Evolutionary conservation across 2,113 vertebrate species (phyloP).

Genomic region (Clarias macrocephalus): DNA sequence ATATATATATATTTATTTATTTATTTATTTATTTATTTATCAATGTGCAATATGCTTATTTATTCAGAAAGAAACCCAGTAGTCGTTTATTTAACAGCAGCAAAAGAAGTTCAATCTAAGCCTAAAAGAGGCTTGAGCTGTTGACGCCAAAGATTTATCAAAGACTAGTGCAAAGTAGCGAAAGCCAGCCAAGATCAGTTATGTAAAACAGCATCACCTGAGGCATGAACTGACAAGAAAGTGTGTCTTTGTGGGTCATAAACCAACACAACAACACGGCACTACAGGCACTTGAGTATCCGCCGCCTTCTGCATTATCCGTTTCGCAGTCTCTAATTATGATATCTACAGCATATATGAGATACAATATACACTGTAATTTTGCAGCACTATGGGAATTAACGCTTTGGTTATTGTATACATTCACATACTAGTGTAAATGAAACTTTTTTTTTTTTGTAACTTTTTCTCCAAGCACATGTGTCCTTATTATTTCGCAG

Average conservation of each 20-base stretch:
- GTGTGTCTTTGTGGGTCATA: not conserved
- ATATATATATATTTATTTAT: no score
- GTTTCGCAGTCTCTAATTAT: not conserved
- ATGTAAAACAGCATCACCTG: not conserved
- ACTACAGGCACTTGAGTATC: not conserved
- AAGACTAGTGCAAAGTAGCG: not conserved
- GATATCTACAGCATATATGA: no score
- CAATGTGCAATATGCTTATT: not conserved
- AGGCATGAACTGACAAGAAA: not conserved
- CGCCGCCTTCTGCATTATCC: not conserved
- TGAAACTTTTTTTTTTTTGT: not conserved
- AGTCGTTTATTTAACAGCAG: not conserved
- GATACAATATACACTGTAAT: not conserved
- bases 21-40: not conserved
- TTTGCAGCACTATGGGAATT: not conserved
- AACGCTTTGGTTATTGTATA: not conserved
- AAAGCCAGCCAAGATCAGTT: not conserved
- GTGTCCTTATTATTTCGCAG: not conserved
- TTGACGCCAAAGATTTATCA: not conserved
- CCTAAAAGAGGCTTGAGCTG: not conserved
- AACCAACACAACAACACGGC: not conserved
- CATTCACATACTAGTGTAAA: not conserved
- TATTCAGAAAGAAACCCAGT: not conserved
- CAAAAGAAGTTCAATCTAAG: not conserved
- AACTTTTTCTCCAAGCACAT: not conserved